Base-by-base conservation (phyloP, 1,140 invertebrate genomes). In the Drosophila tsacasi region DNA sequence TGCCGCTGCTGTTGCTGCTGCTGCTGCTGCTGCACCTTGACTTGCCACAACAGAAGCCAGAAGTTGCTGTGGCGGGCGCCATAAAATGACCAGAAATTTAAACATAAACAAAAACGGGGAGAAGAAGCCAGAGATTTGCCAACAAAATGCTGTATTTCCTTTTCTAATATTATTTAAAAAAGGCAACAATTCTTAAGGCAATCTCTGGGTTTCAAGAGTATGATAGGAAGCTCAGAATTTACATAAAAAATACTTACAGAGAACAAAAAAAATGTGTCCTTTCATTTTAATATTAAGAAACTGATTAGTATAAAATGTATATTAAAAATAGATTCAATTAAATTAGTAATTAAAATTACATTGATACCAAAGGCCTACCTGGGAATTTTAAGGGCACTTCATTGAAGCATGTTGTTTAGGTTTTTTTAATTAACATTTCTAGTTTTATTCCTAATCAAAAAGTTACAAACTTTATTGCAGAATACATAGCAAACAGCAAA, bases 11-110 rank as follows among this genome's bases (percentile, higher is more conserved):
- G 17, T 5, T 40, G 17, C 17, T 17, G 39, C 17, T 10, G 39
- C 39, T 40, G 39, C 17, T n/a, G 49, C 42, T 42, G 73, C 40
- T 65, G 76, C 71, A 72, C 74, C 75, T 77, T 77, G 64, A 32
- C 47, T 40, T 21, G 32, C 54, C 27, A 40, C 58, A 62, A 35
- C 61, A 61, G 27, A 40, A 42, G 21, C n/a, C 77, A 75, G 65
- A 62, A 63, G 59, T 23, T 37, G 47, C n/a, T 30, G 35, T 62
- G 63, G 69, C 25, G 59, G 59, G 71, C 71, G 72, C 69, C 72
- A 75, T 75, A 75, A 75, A 75, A 75, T 75, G 69, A 74, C 71
- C 63, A 61, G 42, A 62, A 77, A 60, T 57, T n/a, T n/a, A 76
- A 77, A 66, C 27, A 59, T 21, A 35, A 47, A 35, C 19, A 9